A percentile compares a stretch with the other conserved stretches of the same genome.
Conservation (phyloP, 2,797 vertebrate species). For the Takifugu ocellatus region DNA sequence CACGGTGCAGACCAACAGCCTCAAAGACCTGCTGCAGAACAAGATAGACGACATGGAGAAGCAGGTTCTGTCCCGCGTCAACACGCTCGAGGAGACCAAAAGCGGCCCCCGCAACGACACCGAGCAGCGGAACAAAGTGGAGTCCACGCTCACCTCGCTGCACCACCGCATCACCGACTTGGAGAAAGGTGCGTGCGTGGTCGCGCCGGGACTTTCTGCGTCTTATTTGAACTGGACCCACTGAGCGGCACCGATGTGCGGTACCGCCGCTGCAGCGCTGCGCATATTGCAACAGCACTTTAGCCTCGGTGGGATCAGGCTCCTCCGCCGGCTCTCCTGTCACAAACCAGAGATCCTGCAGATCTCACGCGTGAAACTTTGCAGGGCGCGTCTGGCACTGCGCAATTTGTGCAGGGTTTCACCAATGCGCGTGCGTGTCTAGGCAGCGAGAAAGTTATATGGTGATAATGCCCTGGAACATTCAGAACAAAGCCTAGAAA, state of each 20-base stretch:
- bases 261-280: slow-evolving; percentile 66
- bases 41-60: slow-evolving; percentile 96
- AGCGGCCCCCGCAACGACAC: slow-evolving; percentile 82
- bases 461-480: no score
- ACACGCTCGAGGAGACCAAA: slow-evolving; percentile 89
- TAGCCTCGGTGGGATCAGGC: no score
- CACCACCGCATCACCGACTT: slow-evolving; percentile 95
- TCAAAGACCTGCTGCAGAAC: slow-evolving; percentile 93
- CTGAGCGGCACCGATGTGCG: no score
- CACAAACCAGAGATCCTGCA: neutral
- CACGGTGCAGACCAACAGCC: slow-evolving; percentile 85
- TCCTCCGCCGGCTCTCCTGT: no score
- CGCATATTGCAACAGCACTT: slow-evolving; percentile 64
- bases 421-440: slow-evolving; percentile 15
- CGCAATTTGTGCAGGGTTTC: slow-evolving; percentile 27
- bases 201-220: neutral
- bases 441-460: neutral
- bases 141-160: slow-evolving; percentile 89
- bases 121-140: slow-evolving; percentile 89
- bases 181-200: slow-evolving; percentile 85
- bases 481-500: no score
- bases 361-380: slow-evolving; percentile 30
- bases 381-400: slow-evolving; percentile 7
- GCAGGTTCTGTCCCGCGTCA: slow-evolving; percentile 93
- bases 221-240: no score